Conservation (phyloP, 2,888 invertebrate genomes). For the Elysia crispata region DNA sequence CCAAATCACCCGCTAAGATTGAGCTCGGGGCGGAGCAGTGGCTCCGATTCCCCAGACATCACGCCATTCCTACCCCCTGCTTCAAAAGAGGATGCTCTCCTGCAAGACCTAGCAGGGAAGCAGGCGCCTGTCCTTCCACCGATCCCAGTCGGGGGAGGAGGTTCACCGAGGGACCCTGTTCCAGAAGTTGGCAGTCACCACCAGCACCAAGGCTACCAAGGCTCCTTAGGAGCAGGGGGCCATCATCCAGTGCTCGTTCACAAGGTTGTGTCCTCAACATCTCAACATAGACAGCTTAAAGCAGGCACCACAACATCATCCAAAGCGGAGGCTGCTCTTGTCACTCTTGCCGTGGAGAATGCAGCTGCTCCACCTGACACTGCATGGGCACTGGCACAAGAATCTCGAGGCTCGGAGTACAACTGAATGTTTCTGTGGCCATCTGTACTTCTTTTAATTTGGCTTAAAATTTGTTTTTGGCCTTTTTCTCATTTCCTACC, state of each 20-base stretch:
- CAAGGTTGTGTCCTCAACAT: slow-evolving; percentile 53
- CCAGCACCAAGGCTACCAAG: background rate
- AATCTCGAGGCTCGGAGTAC: slow-evolving; percentile 68
- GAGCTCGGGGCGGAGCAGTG: slow-evolving; percentile 55
- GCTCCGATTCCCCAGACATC: slow-evolving; percentile 64
- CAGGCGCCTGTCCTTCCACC: slow-evolving; percentile 59
- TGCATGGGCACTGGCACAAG: slow-evolving; percentile 61
- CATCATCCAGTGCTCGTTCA: slow-evolving; percentile 56
- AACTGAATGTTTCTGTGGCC: slow-evolving; percentile 45
- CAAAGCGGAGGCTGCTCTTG: slow-evolving; percentile 60
- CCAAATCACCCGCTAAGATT: slow-evolving; percentile 51
- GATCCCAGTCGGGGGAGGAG: slow-evolving; percentile 38
- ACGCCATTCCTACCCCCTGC: slow-evolving; percentile 61
- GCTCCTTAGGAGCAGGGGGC: slow-evolving; percentile 5
- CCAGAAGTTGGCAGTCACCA: too few relatives aligned
- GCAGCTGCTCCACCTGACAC: slow-evolving; percentile 56
- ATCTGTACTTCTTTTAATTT: background rate
- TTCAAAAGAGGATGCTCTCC: slow-evolving; percentile 12
- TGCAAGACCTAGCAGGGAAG: slow-evolving; percentile 40
- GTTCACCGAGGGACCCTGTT: too few relatives aligned
- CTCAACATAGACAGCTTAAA: slow-evolving; percentile 44
- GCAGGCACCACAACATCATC: slow-evolving; percentile 46
- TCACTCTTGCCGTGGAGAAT: slow-evolving; percentile 68
- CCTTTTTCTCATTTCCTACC: too few relatives aligned
- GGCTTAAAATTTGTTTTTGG: too few relatives aligned